phyloP scores from a whole-genome alignment of 2,113 vertebrate genomes.

The Oncorhynchus clarkii region DNA sequence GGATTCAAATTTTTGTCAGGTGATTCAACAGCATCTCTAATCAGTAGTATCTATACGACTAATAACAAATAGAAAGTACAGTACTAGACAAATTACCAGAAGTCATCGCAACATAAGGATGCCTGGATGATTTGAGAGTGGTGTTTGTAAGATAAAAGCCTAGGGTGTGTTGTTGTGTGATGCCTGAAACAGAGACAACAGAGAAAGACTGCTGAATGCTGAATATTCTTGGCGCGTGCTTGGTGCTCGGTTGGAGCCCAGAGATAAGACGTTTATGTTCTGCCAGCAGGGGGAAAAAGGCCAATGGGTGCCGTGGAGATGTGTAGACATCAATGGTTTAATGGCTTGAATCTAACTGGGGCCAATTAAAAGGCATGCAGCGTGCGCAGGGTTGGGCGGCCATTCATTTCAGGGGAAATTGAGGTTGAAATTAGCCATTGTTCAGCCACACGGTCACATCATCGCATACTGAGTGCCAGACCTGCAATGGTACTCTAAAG shows the following conservation, averaged over 20 bases:
- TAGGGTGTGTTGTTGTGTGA: constrained; percentile 43
- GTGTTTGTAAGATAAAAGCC: constrained; percentile 11
- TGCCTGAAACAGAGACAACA: constrained; percentile 54
- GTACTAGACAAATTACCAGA: background rate
- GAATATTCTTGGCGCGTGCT: constrained; percentile 69
- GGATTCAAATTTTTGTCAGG: constrained; percentile 30
- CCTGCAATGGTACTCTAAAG: constrained; percentile 44
- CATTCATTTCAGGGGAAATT: constrained; percentile 76
- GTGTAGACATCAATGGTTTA: constrained; percentile 75
- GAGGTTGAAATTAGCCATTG: constrained; percentile 77
- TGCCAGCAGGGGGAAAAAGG: constrained; percentile 39
- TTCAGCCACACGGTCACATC: constrained; percentile 66
- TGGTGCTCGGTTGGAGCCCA: constrained; percentile 48
- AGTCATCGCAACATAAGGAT: constrained; percentile 1
- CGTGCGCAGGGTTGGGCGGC: constrained; percentile 63
- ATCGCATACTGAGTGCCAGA: constrained; percentile 57
- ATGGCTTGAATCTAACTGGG: constrained; percentile 75
- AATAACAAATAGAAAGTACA: background rate
- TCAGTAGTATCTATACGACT: background rate
- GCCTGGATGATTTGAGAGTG: constrained; percentile 3
- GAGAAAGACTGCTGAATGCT: constrained; percentile 61
- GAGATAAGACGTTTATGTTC: constrained; percentile 70
- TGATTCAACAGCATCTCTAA: constrained; percentile 20
- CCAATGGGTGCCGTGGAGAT: constrained; percentile 43
- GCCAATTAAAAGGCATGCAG: constrained; percentile 73